A percentile compares a stretch with the other conserved stretches of the same genome.
phyloP scores from a whole-genome alignment of 2,113 vertebrate genomes.

The Rhinogobius similis region DNA sequence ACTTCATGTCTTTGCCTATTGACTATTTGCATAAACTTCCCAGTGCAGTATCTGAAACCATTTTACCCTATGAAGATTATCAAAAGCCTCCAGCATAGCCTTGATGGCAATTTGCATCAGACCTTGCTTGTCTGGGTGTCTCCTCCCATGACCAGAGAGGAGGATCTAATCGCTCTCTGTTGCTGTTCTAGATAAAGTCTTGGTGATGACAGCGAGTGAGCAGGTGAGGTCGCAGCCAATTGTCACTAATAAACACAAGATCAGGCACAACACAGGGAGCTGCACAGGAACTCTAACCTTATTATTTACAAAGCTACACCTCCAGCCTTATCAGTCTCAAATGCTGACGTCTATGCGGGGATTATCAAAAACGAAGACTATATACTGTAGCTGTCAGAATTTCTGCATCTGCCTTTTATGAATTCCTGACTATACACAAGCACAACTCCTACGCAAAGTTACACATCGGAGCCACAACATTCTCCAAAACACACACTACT shows the following conservation, averaged over 20 bases:
- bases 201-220: conserved; percentile 67
- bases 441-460: conserved; percentile 59
- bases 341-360: conserved; percentile 54
- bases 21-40: neutral
- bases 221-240: conserved; percentile 79
- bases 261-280: conserved; percentile 63
- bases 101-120: conserved; percentile 59
- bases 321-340: conserved; percentile 72
- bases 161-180: conserved; percentile 57
- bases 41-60: neutral
- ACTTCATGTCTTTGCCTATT: neutral
- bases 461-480: conserved; percentile 36
- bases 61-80: conserved; percentile 31
- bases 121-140: conserved; percentile 64
- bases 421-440: conserved; percentile 66
- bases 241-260: conserved; percentile 69
- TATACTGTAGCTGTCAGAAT: conserved; percentile 78
- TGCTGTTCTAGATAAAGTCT: conserved; percentile 46
- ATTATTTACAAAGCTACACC: conserved; percentile 74
- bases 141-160: conserved; percentile 61
- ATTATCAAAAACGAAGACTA: conserved; percentile 59
- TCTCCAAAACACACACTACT: conserved; percentile 37
- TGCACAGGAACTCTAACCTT: conserved; percentile 70
- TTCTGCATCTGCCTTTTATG: conserved; percentile 68
- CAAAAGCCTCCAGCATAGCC: conserved; percentile 51